A percentile compares a stretch with the other conserved stretches of the same genome.
Conservation (phyloP, 2,113 vertebrate genomes). For the Ramphastos sulfuratus region DNA sequence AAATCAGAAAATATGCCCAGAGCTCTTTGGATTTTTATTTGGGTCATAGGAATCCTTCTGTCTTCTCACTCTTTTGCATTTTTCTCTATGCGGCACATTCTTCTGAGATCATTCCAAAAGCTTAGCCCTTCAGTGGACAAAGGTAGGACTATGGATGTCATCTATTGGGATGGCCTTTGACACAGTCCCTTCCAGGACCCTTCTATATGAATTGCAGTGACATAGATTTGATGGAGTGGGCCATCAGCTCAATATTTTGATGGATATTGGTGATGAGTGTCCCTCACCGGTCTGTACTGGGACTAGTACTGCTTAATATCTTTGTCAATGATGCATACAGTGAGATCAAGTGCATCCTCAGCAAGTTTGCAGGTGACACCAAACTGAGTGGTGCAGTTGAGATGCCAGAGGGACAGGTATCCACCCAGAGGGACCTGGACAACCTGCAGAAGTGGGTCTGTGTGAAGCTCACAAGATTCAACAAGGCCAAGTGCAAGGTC, state of each 20-base stretch:
- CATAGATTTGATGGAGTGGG: too few species aligned
- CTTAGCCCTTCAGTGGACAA: not conserved
- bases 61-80: not conserved
- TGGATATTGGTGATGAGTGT: not conserved
- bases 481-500: not conserved
- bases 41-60: not conserved
- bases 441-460: rapidly evolving
- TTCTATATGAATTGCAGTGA: too few species aligned
- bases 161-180: too few species aligned
- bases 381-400: not conserved
- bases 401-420: not conserved
- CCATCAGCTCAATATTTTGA: rapidly evolving
- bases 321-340: not conserved
- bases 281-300: not conserved
- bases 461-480: not conserved
- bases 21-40: not conserved
- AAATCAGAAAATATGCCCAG: not conserved
- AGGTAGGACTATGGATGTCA: too few species aligned
- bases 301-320: not conserved
- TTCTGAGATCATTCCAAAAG: not conserved
- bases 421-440: not conserved
- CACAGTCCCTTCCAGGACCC: too few species aligned
- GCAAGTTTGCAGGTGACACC: not conserved
- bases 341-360: not conserved
- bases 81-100: not conserved